Evolutionary conservation across 2,888 invertebrate species (phyloP).

Genomic region (Tipula confusa): DNA sequence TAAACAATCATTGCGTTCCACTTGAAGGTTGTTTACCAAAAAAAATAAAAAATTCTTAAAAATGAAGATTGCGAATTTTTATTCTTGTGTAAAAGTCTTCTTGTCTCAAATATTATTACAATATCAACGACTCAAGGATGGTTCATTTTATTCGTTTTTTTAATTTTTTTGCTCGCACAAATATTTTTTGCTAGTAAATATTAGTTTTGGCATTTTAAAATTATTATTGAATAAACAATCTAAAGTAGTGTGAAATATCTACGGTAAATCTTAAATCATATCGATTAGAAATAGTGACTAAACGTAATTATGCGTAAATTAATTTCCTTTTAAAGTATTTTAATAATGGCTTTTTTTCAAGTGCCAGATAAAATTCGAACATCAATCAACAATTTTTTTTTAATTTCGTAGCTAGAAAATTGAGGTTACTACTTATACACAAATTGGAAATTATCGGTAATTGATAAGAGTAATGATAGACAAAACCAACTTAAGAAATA

Average conservation of each 20-base stretch:
- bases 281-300: too few species aligned
- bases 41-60: slow-evolving; percentile 3
- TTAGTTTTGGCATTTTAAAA: background rate
- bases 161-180: background rate
- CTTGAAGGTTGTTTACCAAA: slow-evolving; percentile 4
- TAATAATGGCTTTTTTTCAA: too few species aligned
- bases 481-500: background rate
- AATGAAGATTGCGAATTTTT: background rate
- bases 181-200: background rate
- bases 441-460: background rate
- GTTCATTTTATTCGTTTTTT: background rate
- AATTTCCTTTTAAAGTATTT: too few species aligned
- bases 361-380: background rate
- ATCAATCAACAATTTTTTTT: background rate
- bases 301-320: too few species aligned
- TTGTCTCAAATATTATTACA: background rate
- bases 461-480: background rate
- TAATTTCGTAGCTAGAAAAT: background rate
- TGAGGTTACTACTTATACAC: background rate
- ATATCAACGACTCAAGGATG: background rate
- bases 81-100: background rate
- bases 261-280: background rate
- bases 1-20: background rate
- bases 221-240: background rate
- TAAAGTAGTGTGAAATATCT: background rate